Conservation (phyloP, 2,888 invertebrate species). For the Erebia ligea region DNA sequence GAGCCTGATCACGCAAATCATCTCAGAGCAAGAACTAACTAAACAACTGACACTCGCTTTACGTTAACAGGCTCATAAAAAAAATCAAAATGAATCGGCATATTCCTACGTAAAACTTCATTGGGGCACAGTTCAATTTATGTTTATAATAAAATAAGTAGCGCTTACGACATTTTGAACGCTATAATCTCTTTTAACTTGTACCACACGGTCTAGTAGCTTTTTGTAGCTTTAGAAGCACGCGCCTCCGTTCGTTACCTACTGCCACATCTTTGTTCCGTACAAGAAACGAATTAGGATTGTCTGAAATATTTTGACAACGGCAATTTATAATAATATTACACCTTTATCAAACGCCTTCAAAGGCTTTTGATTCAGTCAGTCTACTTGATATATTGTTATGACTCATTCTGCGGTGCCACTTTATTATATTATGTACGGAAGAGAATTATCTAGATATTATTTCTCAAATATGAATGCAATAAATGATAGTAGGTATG, state of each 20-base stretch:
- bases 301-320: constrained; percentile 80
- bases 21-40: too few relatives aligned
- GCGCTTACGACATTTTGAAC: too few relatives aligned
- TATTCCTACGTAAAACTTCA: too few relatives aligned
- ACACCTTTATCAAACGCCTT: constrained; percentile 57
- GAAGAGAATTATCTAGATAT: constrained; percentile 3
- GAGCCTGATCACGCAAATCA: too few relatives aligned
- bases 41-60: too few relatives aligned
- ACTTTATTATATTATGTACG: constrained; percentile 2
- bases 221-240: constrained; percentile 71
- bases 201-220: constrained; percentile 65
- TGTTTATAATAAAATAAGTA: too few relatives aligned
- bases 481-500: not conserved
- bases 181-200: constrained; percentile 36
- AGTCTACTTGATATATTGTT: constrained; percentile 37
- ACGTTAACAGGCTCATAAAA: too few relatives aligned
- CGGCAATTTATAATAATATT: constrained; percentile 74
- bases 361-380: constrained; percentile 47
- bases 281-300: constrained; percentile 79
- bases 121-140: too few relatives aligned
- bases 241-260: constrained; percentile 68
- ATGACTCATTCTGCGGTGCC: constrained; percentile 27
- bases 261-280: constrained; percentile 65
- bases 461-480: not conserved
- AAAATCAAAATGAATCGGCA: too few relatives aligned